A percentile compares a stretch with the other conserved stretches of the same genome.
These are phyloP conservation scores for Platorchestia sp. DNA, from an alignment of 1,140 invertebrate species.

Conservation along the genomic window DNA sequence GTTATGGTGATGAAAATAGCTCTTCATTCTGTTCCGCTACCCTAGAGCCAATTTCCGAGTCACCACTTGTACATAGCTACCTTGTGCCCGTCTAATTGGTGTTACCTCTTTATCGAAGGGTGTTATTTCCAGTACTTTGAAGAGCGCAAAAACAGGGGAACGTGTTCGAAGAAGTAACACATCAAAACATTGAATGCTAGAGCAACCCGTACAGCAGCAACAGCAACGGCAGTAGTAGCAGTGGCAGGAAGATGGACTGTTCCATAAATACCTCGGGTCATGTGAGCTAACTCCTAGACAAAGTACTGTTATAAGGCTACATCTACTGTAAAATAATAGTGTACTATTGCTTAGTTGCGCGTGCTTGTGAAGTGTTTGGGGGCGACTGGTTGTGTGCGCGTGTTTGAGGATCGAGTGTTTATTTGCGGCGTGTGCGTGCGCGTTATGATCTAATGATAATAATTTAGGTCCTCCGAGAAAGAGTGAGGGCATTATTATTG, in stretches of 20 bases:
- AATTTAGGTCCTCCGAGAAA: background rate
- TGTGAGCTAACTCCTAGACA: constrained; percentile 16
- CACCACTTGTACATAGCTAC: background rate
- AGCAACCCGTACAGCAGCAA: background rate
- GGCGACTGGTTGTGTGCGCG: background rate
- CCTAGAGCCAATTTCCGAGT: background rate
- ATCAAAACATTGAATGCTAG: background rate
- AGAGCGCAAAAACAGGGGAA: background rate
- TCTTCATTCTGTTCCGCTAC: background rate
- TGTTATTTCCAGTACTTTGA: background rate
- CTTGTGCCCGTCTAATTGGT: background rate
- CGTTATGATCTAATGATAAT: background rate
- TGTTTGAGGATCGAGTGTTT: background rate
- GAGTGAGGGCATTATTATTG: constrained; percentile 34
- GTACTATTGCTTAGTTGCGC: constrained; percentile 27
- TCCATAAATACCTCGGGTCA: constrained; percentile 16
- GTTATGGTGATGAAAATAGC: background rate
- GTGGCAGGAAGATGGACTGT: background rate
- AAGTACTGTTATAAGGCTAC: constrained; percentile 22
- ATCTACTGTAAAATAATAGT: constrained; percentile 35
- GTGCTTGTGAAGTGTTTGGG: background rate
- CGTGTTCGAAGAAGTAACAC: background rate
- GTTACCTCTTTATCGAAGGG: background rate
- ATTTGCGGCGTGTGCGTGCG: background rate
- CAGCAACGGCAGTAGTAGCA: background rate